A percentile compares a stretch with the other conserved stretches of the same genome.
phyloP scores from a whole-genome alignment of 2,888 invertebrate species.

The Melitaea athalia region DNA sequence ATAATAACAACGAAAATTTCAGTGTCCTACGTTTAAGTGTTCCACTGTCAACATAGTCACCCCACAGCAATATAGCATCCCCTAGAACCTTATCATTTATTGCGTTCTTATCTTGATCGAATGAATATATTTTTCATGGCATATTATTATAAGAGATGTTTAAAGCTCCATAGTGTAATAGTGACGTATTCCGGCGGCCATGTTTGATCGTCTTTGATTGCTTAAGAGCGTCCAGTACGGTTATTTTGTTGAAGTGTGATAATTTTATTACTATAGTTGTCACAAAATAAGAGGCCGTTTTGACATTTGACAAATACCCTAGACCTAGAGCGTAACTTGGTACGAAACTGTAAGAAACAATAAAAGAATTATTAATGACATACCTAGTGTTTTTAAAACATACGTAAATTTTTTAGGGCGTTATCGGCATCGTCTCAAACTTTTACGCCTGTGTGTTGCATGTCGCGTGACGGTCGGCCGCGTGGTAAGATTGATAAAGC shows the following conservation, averaged over 20 bases:
- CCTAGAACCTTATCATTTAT: constrained; percentile 63
- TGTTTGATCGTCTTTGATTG: constrained; percentile 46
- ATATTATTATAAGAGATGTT: constrained; percentile 60
- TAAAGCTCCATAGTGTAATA: constrained; percentile 37
- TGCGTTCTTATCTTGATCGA: constrained; percentile 51
- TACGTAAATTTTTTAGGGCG: no score
- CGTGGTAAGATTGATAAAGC: no score
- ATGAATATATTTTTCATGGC: constrained; percentile 58
- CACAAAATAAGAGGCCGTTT: no score
- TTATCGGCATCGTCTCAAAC: no score
- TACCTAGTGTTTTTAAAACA: no score
- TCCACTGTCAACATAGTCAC: constrained; percentile 44
- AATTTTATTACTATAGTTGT: not conserved
- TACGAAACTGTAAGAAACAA: no score
- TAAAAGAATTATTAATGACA: no score
- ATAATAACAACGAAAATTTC: not conserved
- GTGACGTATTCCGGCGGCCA: constrained; percentile 44
- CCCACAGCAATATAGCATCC: constrained; percentile 47
- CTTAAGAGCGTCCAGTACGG: constrained; percentile 38
- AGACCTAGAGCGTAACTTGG: no score
- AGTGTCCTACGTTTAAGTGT: not conserved
- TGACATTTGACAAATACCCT: no score
- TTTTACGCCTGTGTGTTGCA: no score
- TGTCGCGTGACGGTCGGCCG: no score
- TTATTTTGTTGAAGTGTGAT: not conserved